Evolutionary conservation across 2,888 invertebrate species (phyloP), one percentile per base, ranked within the genome.

Genomic region (Caenorhabditis sp.): DNA sequence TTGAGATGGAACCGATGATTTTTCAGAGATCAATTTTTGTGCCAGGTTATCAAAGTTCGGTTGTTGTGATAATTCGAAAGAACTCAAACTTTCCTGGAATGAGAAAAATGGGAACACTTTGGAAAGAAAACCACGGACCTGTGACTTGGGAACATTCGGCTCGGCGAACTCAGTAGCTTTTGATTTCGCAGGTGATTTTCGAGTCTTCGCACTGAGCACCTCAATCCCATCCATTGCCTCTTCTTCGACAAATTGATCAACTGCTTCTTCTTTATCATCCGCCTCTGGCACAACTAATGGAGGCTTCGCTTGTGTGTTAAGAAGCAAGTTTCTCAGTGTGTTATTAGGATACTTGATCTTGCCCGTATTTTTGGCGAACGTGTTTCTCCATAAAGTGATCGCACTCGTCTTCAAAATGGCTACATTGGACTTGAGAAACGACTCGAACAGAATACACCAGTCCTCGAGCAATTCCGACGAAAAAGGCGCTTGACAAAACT

Each of bases 1-100:
- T 14, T 2, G 43, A 10, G 43, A 12, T 8, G 5, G 36, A 17
- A 14, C 14, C 43, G 43, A 23, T 60, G 50, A 8, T 23, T 60
- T 8, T 17, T 56, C 56, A 3, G 17, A 25, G 14, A 72, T 36
- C n/a, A 72, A 23, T 31, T 62, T 64, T 5, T 64, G 57, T 23
- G 72, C 68, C 7, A 72, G 8, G 2, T 53, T 56, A 56, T 72
- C 58, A 5, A 64, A 52, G 7, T n/a, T 38, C 0, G 59, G 38
- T 36, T 72, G 72, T 59, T 72, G 72, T 2, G 72, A 72, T 5
- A 72, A 50, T 49, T 68, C 64, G 20, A 64, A 72, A 17, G 36
- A 17, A 2, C 21, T 20, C 10, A 36, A 36, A 56, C 27, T 27
- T 14, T 58, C 31, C 20, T 58, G 36, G 20, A 7, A 14, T 12